These are phyloP conservation scores for Agonopterix alstromeriana DNA, from an alignment of 2,888 invertebrate species.

Conservation along the genomic window DNA sequence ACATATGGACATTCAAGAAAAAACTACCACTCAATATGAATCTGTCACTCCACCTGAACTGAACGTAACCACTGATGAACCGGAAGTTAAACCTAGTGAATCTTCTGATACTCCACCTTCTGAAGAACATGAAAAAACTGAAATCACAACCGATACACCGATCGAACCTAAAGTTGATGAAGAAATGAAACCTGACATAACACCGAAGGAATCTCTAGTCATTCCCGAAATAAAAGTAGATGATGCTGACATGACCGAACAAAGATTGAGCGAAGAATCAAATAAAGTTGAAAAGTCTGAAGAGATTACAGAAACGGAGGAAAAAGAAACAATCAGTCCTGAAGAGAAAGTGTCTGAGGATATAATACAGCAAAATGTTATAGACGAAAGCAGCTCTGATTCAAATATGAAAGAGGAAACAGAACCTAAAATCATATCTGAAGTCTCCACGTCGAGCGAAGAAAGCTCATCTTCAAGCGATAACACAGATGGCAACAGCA, in stretches of 20 bases:
- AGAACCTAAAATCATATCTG: slow-evolving; percentile 49
- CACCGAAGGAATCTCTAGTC: slow-evolving; percentile 26
- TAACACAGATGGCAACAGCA: slow-evolving; percentile 64
- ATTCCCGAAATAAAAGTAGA: slow-evolving; percentile 66
- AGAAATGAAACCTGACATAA: slow-evolving; percentile 37
- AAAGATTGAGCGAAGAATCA: slow-evolving; percentile 44
- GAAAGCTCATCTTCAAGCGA: slow-evolving; percentile 68
- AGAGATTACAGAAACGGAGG: slow-evolving; percentile 15
- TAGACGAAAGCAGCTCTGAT: slow-evolving; percentile 57
- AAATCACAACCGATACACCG: slow-evolving; percentile 8
- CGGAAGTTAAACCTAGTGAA: slow-evolving; percentile 24
- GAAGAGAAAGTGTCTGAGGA: slow-evolving; percentile 28
- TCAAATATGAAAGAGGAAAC: slow-evolving; percentile 48
- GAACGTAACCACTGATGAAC: slow-evolving; percentile 36
- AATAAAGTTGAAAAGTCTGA: slow-evolving; percentile 16
- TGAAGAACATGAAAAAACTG: slow-evolving; percentile 5
- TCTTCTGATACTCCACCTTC: slow-evolving; percentile 14
- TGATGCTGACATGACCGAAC: slow-evolving; percentile 63
- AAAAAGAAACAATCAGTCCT: slow-evolving; percentile 18
- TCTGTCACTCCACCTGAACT: slow-evolving; percentile 50
- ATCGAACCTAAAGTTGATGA: slow-evolving; percentile 36
- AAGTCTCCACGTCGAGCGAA: slow-evolving; percentile 60
- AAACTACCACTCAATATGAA: slow-evolving; percentile 41
- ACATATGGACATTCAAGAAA: slow-evolving; percentile 45
- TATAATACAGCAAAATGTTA: slow-evolving; percentile 25